Base-by-base conservation (phyloP, 2,888 invertebrate species). In the Lymantria dispar region DNA sequence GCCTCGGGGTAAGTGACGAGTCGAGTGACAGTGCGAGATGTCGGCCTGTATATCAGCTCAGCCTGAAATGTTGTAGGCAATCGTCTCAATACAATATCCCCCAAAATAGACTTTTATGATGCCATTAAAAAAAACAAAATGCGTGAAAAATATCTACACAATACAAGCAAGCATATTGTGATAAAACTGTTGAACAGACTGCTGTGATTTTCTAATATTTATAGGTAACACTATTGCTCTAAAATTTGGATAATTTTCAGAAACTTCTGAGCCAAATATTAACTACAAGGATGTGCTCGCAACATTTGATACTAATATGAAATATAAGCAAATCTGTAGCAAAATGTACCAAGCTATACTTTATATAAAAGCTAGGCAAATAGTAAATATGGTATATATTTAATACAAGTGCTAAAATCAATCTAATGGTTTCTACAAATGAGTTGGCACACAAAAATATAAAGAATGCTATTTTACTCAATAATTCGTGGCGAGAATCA, bases 1-100 rank as follows among this genome's bases (percentile, higher is more conserved):
- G 88, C 80, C 66, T 93, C 86, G 45, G 93, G 92, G 78, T 93
- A 93, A 62, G 93, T 92, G 74, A 92, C 92, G 89, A 94, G 90
- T 85, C 94, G 92, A 82, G 93, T 90, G 68, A 90, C 80, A 62
- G 85, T 78, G 78, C 90, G 89, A 77, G 86, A 62, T 43, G 85
- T 79, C 60, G 90, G 90, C 50, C 90, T 84, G 74, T 88, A 91
- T 74, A 90, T 87, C 72, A 90, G 75, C 73, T 91, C 88, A 68
- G 87, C 82, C 90, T 91, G 80, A 3, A 84, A 83, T 52, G 22
- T 22, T 3, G 22, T 22, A 22, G 3, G 5, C 5, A n/a, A 22
- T 5, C 22, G 42, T 41, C 47, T 53, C 43, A 37, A 11, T 11
- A 36, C 45, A 52, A 52, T 48, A 52, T 60, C 45, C 52, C 45